Conservation (phyloP, 2,797 vertebrate genomes). For the Austrolebias charrua region DNA sequence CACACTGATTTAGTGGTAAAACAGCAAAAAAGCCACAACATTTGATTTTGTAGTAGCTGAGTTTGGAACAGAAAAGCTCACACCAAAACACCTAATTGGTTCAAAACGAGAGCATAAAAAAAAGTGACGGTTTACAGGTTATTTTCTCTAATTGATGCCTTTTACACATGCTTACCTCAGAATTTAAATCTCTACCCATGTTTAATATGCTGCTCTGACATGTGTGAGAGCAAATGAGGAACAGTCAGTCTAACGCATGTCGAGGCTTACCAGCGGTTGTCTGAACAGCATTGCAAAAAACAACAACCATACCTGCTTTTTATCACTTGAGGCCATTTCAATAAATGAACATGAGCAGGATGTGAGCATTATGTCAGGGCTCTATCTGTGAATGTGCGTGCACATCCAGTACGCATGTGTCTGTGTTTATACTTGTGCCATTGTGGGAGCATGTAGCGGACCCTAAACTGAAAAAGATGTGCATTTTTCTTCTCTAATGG, state of each 20-base stretch:
- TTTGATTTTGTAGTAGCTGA: background rate
- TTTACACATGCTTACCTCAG: slow-evolving; percentile 5
- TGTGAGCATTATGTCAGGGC: slow-evolving; percentile 61
- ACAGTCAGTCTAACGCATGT: slow-evolving; percentile 30
- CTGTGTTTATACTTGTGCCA: slow-evolving; percentile 72
- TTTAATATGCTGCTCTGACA: slow-evolving; percentile 7
- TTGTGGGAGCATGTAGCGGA: slow-evolving; percentile 64
- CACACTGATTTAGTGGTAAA: background rate
- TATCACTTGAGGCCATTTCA: slow-evolving; percentile 46
- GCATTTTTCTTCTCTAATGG: slow-evolving; percentile 67
- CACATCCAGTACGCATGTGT: slow-evolving; percentile 57
- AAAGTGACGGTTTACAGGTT: background rate
- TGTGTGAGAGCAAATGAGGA: slow-evolving; percentile 15
- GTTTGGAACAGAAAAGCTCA: background rate
- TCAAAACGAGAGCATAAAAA: background rate
- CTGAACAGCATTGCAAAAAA: slow-evolving; percentile 37
- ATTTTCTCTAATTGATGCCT: background rate
- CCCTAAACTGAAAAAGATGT: slow-evolving; percentile 78
- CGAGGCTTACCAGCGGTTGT: slow-evolving; percentile 45
- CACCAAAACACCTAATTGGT: background rate
- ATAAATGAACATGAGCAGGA: slow-evolving; percentile 63
- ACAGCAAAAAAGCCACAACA: background rate
- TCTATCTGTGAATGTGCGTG: slow-evolving; percentile 60
- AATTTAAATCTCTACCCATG: slow-evolving; percentile 1
- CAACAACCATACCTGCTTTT: slow-evolving; percentile 60